Evolutionary conservation across 2,888 invertebrate genomes (phyloP).

Genomic region (Protula sp.): DNA sequence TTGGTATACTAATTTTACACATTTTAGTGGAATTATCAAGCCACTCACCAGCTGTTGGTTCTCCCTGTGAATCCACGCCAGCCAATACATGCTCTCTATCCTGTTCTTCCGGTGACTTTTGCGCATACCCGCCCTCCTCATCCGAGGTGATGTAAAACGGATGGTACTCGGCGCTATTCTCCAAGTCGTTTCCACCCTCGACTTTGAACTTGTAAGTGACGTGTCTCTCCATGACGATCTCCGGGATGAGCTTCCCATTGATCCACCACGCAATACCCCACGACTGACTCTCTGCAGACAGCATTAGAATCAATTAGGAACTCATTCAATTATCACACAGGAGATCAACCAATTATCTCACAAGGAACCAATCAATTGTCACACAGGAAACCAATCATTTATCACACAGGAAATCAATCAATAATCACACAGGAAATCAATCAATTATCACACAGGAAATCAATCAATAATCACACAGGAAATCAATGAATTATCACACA

Average conservation of each 20-base stretch:
- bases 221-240: constrained; percentile 80
- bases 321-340: neutral
- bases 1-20: no score
- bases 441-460: no score
- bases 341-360: no score
- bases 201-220: constrained; percentile 78
- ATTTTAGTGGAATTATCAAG: no score
- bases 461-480: no score
- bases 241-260: constrained; percentile 83
- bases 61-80: no score
- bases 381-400: no score
- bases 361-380: no score
- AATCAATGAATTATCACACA: no score
- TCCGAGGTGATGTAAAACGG: constrained; percentile 88
- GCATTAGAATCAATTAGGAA: neutral
- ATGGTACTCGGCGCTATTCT: constrained; percentile 79
- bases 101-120: neutral
- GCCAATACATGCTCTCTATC: neutral
- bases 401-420: no score
- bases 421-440: no score
- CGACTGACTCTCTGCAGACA: constrained; percentile 38
- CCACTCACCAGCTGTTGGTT: no score
- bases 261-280: constrained; percentile 81
- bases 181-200: constrained; percentile 77
- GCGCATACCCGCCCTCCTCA: neutral